phyloP scores from a whole-genome alignment of 2,888 invertebrate species.

The Dicyrtomina minuta region DNA sequence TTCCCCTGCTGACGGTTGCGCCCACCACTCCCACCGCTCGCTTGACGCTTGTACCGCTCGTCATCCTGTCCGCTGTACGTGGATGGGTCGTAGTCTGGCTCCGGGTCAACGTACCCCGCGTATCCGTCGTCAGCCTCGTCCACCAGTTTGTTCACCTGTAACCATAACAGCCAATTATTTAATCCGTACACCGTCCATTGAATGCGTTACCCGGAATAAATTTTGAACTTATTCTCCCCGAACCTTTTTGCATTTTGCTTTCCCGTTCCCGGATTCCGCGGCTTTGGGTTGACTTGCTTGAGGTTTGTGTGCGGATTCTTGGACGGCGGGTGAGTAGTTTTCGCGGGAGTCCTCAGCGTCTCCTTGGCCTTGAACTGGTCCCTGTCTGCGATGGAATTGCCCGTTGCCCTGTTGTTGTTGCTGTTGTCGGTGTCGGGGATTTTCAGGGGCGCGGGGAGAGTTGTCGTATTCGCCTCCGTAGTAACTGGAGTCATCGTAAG shows the following conservation, averaged over 20 bases:
- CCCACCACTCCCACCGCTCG: slow-evolving; percentile 53
- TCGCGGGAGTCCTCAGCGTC: neutral
- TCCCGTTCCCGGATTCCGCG: slow-evolving; percentile 36
- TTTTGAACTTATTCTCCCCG: too few relatives aligned
- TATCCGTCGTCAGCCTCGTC: slow-evolving; percentile 53
- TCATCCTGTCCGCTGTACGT: slow-evolving; percentile 39
- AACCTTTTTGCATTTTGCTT: slow-evolving; percentile 54
- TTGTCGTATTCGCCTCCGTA: slow-evolving; percentile 36
- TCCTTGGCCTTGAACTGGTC: slow-evolving; percentile 17
- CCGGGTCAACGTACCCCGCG: slow-evolving; percentile 47
- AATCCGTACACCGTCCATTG: neutral
- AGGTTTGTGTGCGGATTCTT: slow-evolving; percentile 48
- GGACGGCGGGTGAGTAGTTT: slow-evolving; percentile 37
- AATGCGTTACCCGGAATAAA: neutral
- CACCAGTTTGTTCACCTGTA: neutral
- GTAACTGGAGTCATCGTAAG: slow-evolving; percentile 43
- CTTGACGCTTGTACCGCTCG: slow-evolving; percentile 59
- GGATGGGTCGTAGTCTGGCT: slow-evolving; percentile 50
- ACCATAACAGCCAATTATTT: neutral
- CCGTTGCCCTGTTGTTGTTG: neutral
- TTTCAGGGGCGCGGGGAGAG: slow-evolving; percentile 24
- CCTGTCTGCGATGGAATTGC: neutral
- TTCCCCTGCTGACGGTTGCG: slow-evolving; percentile 17
- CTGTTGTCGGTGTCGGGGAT: too few relatives aligned
- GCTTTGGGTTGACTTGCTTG: slow-evolving; percentile 43